Evolutionary conservation across 2,113 vertebrate genomes (phyloP).

Genomic region (Donacobius atricapilla): DNA sequence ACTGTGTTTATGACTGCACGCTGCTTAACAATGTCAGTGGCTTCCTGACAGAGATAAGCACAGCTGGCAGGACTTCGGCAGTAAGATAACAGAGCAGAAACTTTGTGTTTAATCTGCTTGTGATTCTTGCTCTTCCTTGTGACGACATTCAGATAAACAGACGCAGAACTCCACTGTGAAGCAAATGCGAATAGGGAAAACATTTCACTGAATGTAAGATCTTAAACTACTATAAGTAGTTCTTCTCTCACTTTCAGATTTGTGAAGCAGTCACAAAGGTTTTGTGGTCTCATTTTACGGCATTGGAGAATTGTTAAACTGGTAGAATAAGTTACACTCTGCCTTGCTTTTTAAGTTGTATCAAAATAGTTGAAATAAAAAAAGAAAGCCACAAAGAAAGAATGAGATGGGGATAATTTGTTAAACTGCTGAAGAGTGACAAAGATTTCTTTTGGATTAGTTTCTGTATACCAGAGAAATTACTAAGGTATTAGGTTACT

Average conservation of each 20-base stretch:
- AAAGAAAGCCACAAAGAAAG: background rate
- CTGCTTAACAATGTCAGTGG: background rate
- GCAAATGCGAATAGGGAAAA: background rate
- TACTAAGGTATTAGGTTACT: background rate
- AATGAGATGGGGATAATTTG: background rate
- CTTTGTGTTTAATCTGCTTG: background rate
- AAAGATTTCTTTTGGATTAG: background rate
- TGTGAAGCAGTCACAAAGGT: background rate
- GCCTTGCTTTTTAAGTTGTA: background rate
- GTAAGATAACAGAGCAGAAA: slow-evolving; percentile 21
- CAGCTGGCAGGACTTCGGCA: slow-evolving; percentile 22
- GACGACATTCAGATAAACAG: background rate
- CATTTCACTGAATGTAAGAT: background rate
- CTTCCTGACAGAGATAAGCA: background rate
- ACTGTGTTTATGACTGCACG: background rate
- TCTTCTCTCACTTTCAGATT: background rate
- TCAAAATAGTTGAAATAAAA: background rate
- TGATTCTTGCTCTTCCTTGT: background rate
- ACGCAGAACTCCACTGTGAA: background rate
- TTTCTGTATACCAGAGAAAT: background rate
- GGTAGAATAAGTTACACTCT: background rate
- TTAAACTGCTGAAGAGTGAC: background rate
- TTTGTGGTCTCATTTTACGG: background rate
- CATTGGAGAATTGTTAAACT: background rate
- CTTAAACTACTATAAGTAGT: background rate